Evolutionary conservation across 2,888 invertebrate species (phyloP), one percentile per base, ranked within the genome.

Genomic region (Spisula solida): DNA sequence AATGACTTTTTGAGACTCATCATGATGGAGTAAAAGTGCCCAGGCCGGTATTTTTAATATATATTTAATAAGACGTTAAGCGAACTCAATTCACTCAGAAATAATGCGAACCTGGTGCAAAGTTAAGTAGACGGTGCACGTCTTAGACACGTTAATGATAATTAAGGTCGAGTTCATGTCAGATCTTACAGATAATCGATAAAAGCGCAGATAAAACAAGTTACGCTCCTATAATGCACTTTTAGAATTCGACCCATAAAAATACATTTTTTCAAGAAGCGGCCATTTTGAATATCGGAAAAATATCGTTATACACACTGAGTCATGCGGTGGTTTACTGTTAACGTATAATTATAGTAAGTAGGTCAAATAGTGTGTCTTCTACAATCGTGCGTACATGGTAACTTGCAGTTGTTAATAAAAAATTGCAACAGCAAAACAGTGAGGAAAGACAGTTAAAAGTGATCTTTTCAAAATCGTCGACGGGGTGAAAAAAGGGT

Each of bases 211-310:
- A 66, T 66, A 25, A 25, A 66, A 66, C n/a, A 34, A 75, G 18
- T 14, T 75, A 75, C 75, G 31, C 75, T 75, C 34, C 75, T 5
- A 18, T 75, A 6, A 34, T 31, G 75, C 25, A 60, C 25, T 60
- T n/a, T 75, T 18, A 2, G 10, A 31, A 75, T 75, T 16, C 31
- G 75, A 75, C 75, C 34, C 18, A 31, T 31, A 31, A 34, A 31
- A 31, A 18, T 75, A 34, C 12, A 34, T 75, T 75, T 70, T 75
- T 75, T 75, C 48, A 80, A 48, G 78, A 41, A 34, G 87, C 87
- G 31, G 90, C 90, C 90, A 90, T 90, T 88, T 90, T 90, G 88
- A 86, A 90, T 90, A 90, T 90, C 81, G 86, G 87, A 82, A 82
- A 87, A 84, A 85, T 80, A 85, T 85, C n/a, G 60, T 80, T 82